phyloP scores from a whole-genome alignment of 1,140 invertebrate genomes.

The Euwallacea similis region DNA sequence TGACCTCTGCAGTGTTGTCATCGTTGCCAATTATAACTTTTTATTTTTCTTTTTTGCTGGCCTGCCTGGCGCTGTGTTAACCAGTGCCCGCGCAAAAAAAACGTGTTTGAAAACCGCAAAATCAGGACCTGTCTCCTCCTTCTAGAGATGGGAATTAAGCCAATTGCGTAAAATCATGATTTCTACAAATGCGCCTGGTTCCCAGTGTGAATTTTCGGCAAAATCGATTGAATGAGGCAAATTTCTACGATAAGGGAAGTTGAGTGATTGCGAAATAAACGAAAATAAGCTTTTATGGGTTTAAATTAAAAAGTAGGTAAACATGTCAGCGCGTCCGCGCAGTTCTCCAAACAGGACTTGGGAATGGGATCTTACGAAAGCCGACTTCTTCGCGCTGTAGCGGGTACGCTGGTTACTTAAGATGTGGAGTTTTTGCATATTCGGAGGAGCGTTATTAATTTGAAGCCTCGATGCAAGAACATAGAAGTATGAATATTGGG shows the following conservation, averaged over 20 bases:
- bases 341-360: slow-evolving; percentile 29
- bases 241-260: not conserved
- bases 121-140: slow-evolving; percentile 23
- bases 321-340: slow-evolving; percentile 28
- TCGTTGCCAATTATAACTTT: too few relatives aligned
- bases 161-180: slow-evolving; percentile 29
- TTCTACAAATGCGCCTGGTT: slow-evolving; percentile 23
- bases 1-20: too few relatives aligned
- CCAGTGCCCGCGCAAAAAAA: too few relatives aligned
- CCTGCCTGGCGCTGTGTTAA: too few relatives aligned
- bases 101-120: not conserved
- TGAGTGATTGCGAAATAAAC: not conserved
- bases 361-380: slow-evolving; percentile 30
- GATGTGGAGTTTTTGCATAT: not conserved
- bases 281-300: not conserved
- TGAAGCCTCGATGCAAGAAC: not conserved
- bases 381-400: slow-evolving; percentile 15
- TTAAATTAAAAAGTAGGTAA: slow-evolving; percentile 32
- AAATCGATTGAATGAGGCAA: slow-evolving; percentile 20
- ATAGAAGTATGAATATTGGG: too few relatives aligned
- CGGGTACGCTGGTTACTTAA: not conserved
- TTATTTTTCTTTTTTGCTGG: too few relatives aligned
- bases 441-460: not conserved
- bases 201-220: slow-evolving; percentile 16
- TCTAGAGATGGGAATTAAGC: slow-evolving; percentile 28